Base-by-base conservation (phyloP, 2,797 vertebrate genomes). In the Typhlichthys eigenmanni region DNA sequence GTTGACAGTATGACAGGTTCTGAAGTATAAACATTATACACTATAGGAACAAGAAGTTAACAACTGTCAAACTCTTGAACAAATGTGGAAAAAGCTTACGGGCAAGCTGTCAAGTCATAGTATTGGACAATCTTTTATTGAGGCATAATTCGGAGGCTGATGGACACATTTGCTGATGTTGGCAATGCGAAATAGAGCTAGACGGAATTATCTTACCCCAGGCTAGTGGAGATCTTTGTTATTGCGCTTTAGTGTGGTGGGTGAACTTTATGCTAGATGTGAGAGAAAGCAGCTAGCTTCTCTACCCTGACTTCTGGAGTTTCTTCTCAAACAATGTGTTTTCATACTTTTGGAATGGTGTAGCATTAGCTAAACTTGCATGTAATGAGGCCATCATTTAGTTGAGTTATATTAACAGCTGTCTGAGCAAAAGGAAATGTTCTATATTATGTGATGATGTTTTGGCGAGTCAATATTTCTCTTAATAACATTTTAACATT, bases 71-170 rank as follows among this genome's bases (percentile, higher is more conserved):
- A 72, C 50, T 55, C 64, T 43, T 55, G 60, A 72, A 55, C 47
- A 32, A 38, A 52, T 60, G 43, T 9, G 47, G 62, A 71, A 75
- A 80, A 55, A 45, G 69, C 85, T 85, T 38, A 11, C 53, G 78
- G 89, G 72, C 55, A 71, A 34, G 72, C 71, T 71, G 84, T 85
- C 78, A 78, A 62, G 47, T 58, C 13, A 32, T 13, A 66, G 32
- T 54, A 60, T 51, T 81, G 53, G 62, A 60, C 60, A 64, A 67
- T 66, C 61, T 48, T 58, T 86, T 83, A 85, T 89, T 68, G 74
- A 13, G 47, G 64, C 70, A 45, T 86, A 79, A 88, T 79, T 84
- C 72, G 55, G 50, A 50, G 69, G 58, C 71, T 91, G 88, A 91
- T 74, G 71, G 75, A 87, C 86, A 72, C 76, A 75, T 82, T 71